Conservation (phyloP, 2,113 vertebrate species). For the Planiliza haematocheilus region DNA sequence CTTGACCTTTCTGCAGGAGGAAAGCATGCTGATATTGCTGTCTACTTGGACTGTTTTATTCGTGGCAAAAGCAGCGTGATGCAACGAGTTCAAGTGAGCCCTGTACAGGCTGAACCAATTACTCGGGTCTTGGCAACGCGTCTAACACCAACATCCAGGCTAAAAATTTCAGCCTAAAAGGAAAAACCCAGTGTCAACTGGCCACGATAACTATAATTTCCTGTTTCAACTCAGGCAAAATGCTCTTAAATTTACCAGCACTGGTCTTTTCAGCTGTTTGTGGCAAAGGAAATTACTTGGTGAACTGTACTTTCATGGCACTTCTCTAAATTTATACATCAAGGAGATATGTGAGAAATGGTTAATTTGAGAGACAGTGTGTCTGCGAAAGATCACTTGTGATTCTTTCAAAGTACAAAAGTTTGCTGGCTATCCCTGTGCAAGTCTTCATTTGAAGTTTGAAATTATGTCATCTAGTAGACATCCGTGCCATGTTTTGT, state of each 20-base stretch:
- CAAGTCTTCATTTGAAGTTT: not conserved
- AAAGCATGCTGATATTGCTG: constrained; percentile 50
- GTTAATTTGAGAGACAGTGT: not conserved
- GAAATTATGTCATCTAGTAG: constrained; percentile 9
- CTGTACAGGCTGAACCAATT: constrained; percentile 77
- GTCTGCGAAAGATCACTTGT: not conserved
- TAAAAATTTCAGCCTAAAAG: constrained; percentile 62
- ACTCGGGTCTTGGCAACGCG: constrained; percentile 63
- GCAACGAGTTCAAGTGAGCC: constrained; percentile 52
- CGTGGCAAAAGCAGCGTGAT: constrained; percentile 61
- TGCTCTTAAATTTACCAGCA: constrained; percentile 29
- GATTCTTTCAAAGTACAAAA: not conserved
- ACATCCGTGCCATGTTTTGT: constrained; percentile 7
- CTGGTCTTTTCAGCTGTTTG: constrained; percentile 43
- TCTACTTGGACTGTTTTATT: constrained; percentile 63
- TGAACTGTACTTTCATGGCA: constrained; percentile 12
- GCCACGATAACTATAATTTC: constrained; percentile 62
- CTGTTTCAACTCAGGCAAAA: constrained; percentile 33
- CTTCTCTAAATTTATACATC: not conserved
- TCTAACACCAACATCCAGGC: constrained; percentile 68
- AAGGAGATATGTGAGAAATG: not conserved
- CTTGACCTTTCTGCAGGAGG: constrained; percentile 20
- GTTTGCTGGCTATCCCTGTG: not conserved
- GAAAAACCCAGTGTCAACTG: constrained; percentile 57
- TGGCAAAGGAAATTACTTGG: constrained; percentile 1